Base-by-base conservation (phyloP, 2,797 vertebrate genomes). In the Etheostoma nigrum region DNA sequence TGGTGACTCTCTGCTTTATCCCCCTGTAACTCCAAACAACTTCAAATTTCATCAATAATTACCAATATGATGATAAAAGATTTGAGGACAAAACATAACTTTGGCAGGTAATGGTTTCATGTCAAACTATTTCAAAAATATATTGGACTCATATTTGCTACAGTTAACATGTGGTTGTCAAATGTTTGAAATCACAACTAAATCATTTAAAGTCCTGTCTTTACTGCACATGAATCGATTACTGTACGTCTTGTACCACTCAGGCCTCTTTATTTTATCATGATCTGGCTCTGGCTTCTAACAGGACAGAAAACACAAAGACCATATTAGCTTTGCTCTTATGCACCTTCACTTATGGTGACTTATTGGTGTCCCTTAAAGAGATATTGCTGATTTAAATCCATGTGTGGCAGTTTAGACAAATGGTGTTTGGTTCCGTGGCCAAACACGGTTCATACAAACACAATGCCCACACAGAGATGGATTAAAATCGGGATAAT, bases 1-100 rank as follows among this genome's bases (percentile, higher is more conserved):
- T 57, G 30, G 49, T 21, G 72, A 74, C 44, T 9, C 40, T 52
- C n/a, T 52, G 45, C 21, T 74, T 49, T 57, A 65, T 30, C 12
- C 7, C 8, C 18, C 40, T 21, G 47, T 25, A 53, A 44, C 13
- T 4, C 57, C 12, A 42, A 60, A 60, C n/a, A 36, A 52, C 8
- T 11, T 60, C 11, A 49, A 49, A 70, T 9, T 11, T 25, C 58
- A 53, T 27, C 8, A 21, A 21, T 42, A 42, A 13, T 44, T 72
- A 13, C 49, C 3, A 5, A 15, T 16, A 36, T 19, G 18, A 27
- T 42, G 9, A 27, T 33, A 57, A 21, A 44, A 61, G 5, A 30
- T n/a, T 16, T 13, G 59, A 12, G 42, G 27, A 33, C 19, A 11
- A 52, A 40, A 51, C 21, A 30, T 30, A 40, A 12, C n/a, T 33